Percentiles rank a stretch among this genome's conserved stretches.
These are phyloP conservation scores for Aleiodes sp. DNA, from an alignment of 1,140 invertebrate species.

Conservation along the genomic window DNA sequence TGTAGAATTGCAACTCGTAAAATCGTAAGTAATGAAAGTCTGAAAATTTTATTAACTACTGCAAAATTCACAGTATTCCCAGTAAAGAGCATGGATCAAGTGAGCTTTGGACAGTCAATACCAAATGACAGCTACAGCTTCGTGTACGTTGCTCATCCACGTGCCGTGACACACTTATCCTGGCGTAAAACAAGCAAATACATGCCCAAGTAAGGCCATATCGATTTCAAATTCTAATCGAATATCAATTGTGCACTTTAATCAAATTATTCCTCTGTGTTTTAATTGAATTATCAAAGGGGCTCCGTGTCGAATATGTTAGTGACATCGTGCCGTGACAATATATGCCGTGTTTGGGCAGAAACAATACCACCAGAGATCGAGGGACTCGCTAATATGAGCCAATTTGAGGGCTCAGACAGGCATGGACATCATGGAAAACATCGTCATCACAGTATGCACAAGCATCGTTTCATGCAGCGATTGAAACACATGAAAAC, in stretches of 20 bases:
- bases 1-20: too few species aligned
- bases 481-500: constrained; percentile 96
- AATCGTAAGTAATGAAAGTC: too few species aligned
- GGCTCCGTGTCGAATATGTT: constrained; percentile 97
- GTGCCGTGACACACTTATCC: constrained; percentile 93
- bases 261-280: background rate
- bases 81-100: constrained; percentile 58
- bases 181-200: constrained; percentile 99
- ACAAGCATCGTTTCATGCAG: constrained; percentile 97
- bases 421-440: constrained; percentile 81
- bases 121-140: constrained; percentile 86
- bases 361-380: constrained; percentile 94
- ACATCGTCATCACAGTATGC: constrained; percentile 86
- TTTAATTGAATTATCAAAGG: constrained; percentile 62
- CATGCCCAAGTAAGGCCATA: constrained; percentile 96
- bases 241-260: constrained; percentile 19
- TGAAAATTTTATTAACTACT: constrained; percentile 30
- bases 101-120: constrained; percentile 62
- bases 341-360: constrained; percentile 98
- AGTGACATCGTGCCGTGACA: constrained; percentile 97
- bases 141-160: constrained; percentile 95
- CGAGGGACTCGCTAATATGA: constrained; percentile 90
- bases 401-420: constrained; percentile 80
- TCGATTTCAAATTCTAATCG: constrained; percentile 6
- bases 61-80: constrained; percentile 60